These are phyloP conservation scores for Oxyscelio sp. DNA, from an alignment of 2,888 invertebrate genomes.

Conservation along the genomic window DNA sequence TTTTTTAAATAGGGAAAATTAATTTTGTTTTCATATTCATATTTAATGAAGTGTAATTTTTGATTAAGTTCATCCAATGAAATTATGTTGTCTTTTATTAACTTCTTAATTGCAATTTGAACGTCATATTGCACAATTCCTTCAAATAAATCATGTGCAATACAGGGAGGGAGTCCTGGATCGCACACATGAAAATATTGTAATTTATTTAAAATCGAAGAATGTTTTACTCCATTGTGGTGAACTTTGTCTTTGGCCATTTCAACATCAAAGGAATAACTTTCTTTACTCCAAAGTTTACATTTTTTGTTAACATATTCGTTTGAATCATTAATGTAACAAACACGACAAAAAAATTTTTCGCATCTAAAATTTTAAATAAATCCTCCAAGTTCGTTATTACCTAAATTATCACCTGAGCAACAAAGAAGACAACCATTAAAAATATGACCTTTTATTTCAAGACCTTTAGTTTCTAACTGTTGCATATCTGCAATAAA, in stretches of 20 bases:
- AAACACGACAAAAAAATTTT: not conserved
- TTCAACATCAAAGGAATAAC: constrained; percentile 13
- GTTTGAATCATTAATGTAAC: constrained; percentile 41
- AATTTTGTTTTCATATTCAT: constrained; percentile 22
- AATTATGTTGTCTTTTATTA: constrained; percentile 37
- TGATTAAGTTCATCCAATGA: not conserved
- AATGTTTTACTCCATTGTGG: constrained; percentile 12
- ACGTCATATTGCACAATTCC: constrained; percentile 75
- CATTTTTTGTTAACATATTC: constrained; percentile 11
- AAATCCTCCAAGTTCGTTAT: constrained; percentile 54
- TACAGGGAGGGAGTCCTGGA: too few species aligned
- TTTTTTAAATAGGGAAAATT: constrained; percentile 14
- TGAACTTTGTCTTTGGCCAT: constrained; percentile 8
- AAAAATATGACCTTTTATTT: constrained; percentile 2
- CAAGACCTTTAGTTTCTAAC: constrained; percentile 53
- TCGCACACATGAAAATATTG: constrained; percentile 2
- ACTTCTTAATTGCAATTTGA: constrained; percentile 68
- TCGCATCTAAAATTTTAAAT: constrained; percentile 70
- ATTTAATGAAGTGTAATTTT: not conserved
- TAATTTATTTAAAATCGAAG: constrained; percentile 9
- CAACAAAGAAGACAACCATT: constrained; percentile 4
- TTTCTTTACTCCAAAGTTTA: constrained; percentile 24
- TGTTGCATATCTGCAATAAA: constrained; percentile 54
- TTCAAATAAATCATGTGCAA: too few species aligned
- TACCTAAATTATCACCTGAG: not conserved